Conservation (phyloP, 2,888 invertebrate species). For the Dynastes maya region DNA sequence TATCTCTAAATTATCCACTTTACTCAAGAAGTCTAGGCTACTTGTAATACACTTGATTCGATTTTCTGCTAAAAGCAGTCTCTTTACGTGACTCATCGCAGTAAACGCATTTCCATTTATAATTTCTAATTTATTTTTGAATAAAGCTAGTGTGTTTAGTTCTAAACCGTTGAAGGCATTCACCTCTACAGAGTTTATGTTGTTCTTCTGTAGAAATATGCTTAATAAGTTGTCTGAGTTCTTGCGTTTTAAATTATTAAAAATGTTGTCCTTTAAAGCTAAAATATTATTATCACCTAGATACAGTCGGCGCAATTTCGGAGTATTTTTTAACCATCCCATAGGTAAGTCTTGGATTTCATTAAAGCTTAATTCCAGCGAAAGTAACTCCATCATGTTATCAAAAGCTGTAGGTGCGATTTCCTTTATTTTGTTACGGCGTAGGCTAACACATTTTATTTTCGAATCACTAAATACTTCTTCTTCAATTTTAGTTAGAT, state of each 20-base stretch:
- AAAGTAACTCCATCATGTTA: slow-evolving; percentile 59
- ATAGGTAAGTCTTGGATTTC: slow-evolving; percentile 58
- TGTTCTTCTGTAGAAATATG: neutral
- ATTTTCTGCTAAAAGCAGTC: neutral
- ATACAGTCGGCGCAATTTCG: slow-evolving; percentile 58
- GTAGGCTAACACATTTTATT: slow-evolving; percentile 58
- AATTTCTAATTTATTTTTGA: neutral
- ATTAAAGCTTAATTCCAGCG: slow-evolving; percentile 60
- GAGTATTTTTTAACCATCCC: slow-evolving; percentile 60
- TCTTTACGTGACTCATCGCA: neutral
- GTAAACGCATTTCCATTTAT: neutral
- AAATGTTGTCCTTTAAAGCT: slow-evolving; percentile 57
- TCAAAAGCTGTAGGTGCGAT: slow-evolving; percentile 60
- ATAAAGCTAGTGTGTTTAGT: no score
- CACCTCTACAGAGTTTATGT: neutral
- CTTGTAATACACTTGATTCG: neutral
- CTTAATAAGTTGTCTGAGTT: neutral
- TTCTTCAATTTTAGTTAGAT: slow-evolving; percentile 57
- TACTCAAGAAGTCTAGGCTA: slow-evolving; percentile 18
- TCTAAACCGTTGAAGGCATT: no score
- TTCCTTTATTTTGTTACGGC: slow-evolving; percentile 59
- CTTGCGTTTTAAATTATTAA: slow-evolving; percentile 50
- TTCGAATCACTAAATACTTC: slow-evolving; percentile 60
- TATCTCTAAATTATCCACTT: slow-evolving; percentile 23
- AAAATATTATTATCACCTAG: slow-evolving; percentile 60